phyloP scores from a whole-genome alignment of 2,888 invertebrate genomes.

The Plutella xylostella region DNA sequence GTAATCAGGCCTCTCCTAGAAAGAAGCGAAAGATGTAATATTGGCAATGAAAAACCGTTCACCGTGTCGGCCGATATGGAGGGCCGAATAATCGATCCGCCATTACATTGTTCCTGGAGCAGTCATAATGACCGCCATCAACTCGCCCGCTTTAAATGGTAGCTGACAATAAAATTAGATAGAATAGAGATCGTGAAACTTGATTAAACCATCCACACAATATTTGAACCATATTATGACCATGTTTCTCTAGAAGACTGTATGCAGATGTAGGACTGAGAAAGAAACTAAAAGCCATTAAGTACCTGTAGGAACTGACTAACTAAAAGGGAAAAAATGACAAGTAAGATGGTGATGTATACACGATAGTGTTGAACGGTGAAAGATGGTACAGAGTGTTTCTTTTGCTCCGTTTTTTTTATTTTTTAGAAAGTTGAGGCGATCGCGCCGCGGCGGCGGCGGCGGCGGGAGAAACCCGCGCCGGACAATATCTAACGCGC shows the following conservation, averaged over 20 bases:
- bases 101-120: constrained; percentile 27
- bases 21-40: constrained; percentile 54
- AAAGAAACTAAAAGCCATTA: no score
- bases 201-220: no score
- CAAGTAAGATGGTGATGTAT: constrained; percentile 16
- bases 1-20: constrained; percentile 58
- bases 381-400: constrained; percentile 62
- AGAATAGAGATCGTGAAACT: not conserved
- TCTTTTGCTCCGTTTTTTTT: constrained; percentile 60
- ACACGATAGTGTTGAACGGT: constrained; percentile 25
- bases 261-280: no score
- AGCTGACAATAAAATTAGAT: no score
- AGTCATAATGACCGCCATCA: constrained; percentile 18
- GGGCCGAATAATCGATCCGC: constrained; percentile 33
- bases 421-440: constrained; percentile 67
- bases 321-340: constrained; percentile 23
- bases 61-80: constrained; percentile 35
- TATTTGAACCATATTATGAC: no score
- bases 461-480: constrained; percentile 37
- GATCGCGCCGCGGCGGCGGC: constrained; percentile 53
- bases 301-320: no score
- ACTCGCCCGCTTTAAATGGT: no score
- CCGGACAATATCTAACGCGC: constrained; percentile 38
- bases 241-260: no score
- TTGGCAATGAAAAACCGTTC: constrained; percentile 52